Base-by-base conservation (phyloP, 2,113 vertebrate genomes). In the Calyptommatus sinebrachiatus region DNA sequence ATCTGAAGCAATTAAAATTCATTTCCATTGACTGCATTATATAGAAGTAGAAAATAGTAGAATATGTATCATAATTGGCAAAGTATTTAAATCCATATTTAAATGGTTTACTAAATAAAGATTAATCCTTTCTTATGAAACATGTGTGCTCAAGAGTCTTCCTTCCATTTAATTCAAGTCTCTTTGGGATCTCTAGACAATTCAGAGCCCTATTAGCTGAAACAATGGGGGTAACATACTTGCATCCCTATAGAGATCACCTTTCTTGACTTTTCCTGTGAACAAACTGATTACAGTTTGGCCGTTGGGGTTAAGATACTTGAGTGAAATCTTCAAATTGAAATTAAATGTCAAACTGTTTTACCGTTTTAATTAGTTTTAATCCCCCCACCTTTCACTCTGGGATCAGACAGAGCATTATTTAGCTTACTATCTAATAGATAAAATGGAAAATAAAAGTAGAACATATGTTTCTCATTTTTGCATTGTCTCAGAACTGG, bases 361-460 rank as follows among this genome's bases (percentile, higher is more conserved):
- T 82, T 82, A 18, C 50, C 70, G 2, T 81, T 21, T 74, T 61
- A 83, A 24, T 68, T 79, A 8, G 46, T 8, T 78, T 7, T 45
- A 73, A 87, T 63, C 10, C 70, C 8, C 21, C 76, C 81, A 28
- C 4, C 76, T 21, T 5, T 28, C 12, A 69, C 14, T 73, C 18
- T 21, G 2, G 29, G 79, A 76, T 5, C 83, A 72, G 2, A 8
- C 24, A 2, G 69, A 67, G 29, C 1, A 29, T n/a, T 73, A 8
- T 78, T 73, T 5, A 46, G 0, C 1, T 76, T 2, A 0, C 77
- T 83, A 50, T 81, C 35, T 81, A 72, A 78, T 14, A 60, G 5
- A 77, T 46, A 82, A 83, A 89, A 83, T 35, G 3, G 62, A 57
- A 76, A 14, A 66, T 69, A 69, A 74, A 74, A 53, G 21, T 74